Conservation (phyloP, 2,113 vertebrate genomes). For the Cynoglossus semilaevis region DNA sequence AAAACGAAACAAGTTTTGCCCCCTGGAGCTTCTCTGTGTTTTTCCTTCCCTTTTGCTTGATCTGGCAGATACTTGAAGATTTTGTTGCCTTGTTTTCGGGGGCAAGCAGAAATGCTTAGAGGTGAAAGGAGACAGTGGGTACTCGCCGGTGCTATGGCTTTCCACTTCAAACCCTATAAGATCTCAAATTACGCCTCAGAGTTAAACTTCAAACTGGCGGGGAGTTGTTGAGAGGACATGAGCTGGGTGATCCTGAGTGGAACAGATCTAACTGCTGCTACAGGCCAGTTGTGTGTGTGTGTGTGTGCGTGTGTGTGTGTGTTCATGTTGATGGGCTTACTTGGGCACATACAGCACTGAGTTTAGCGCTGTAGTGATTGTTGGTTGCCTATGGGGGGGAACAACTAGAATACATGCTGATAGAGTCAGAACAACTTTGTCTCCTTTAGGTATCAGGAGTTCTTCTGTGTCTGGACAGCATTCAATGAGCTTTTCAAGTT, state of each 20-base stretch:
- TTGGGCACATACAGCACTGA: not conserved
- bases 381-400: conserved; percentile 10
- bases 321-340: conserved; percentile 10
- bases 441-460: not conserved
- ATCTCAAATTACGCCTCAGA: conserved; percentile 54
- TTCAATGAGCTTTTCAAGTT: too few species aligned
- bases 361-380: conserved; percentile 14
- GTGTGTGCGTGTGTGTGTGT: conserved; percentile 20
- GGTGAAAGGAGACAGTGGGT: conserved; percentile 56
- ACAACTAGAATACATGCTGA: not conserved
- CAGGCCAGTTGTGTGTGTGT: conserved; percentile 42
- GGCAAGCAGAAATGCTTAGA: conserved; percentile 39
- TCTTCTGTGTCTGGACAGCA: not conserved
- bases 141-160: conserved; percentile 31
- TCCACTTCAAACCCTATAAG: conserved; percentile 62
- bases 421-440: not conserved
- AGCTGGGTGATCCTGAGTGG: conserved; percentile 50
- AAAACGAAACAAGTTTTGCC: conserved; percentile 25
- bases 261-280: conserved; percentile 48
- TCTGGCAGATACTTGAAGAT: conserved; percentile 37
- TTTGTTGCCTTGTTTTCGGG: conserved; percentile 29
- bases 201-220: conserved; percentile 45
- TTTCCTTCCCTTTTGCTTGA: conserved; percentile 27
- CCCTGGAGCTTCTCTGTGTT: conserved; percentile 31
- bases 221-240: conserved; percentile 23